Evolutionary conservation across 2,888 invertebrate species (phyloP), one percentile per base, ranked within the genome.

Genomic region (Leptopilina syphax): DNA sequence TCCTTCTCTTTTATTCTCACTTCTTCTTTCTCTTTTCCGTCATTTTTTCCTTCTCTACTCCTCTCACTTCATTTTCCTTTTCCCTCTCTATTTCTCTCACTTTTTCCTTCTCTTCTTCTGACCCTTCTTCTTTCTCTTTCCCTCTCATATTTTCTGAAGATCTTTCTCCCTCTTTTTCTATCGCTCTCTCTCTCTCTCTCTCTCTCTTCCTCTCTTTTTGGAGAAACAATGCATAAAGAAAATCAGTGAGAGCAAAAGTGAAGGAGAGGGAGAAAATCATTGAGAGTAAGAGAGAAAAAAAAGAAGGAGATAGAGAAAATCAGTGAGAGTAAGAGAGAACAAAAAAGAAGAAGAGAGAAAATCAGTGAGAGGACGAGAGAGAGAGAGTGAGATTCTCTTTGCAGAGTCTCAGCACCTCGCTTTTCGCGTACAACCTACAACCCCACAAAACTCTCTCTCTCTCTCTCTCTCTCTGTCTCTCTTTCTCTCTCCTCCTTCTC

Each of bases 401-500:
- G 34, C 34, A 34, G 41, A 70, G 65, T 18, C 41, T 77, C 66
- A 57, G 68, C 54, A 66, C 41, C 77, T 60, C 77, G 41, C 68
- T 47, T 54, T 68, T 60, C 80, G 41, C 68, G 68, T 54, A 65
- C 65, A 57, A 27, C 12, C 77, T 24, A 67, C 76, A 78, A 50
- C 82, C 70, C 77, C 77, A 73, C 57, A 73, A 73, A 73, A 34
- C 34, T 34, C 73, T 73, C 57, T 9, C 44, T 44, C 44, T 41
- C 76, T 34, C 34, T 34, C 34, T 34, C 1, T 34, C 34, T 34
- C 34, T 34, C 3, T 34, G 3, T 34, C 4, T 34, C 34, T 34
- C 34, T 27, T 57, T 73, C 73, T 73, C 73, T 44, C 44, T 41
- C 76, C 73, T 73, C 73, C 3, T 8, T 44, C 44, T 41, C 77